These are phyloP conservation scores for Tragelaphus scriptus DNA, from an alignment of 2,113 vertebrate species.

Conservation along the genomic window DNA sequence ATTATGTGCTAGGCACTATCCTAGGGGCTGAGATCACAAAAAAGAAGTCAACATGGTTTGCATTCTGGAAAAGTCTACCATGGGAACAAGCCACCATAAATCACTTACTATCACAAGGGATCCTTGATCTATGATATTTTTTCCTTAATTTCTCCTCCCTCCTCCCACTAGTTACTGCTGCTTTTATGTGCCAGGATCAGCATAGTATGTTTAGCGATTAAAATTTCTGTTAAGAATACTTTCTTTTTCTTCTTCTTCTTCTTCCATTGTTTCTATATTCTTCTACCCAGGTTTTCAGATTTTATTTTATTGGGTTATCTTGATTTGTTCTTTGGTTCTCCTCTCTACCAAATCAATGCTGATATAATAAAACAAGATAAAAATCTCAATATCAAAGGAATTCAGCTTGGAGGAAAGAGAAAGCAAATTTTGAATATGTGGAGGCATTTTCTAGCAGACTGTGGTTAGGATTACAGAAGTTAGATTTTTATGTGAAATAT, in stretches of 20 bases:
- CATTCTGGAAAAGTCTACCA: background rate
- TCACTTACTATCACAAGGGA: background rate
- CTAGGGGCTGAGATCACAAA: background rate
- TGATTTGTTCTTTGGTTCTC: background rate
- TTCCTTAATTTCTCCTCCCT: background rate
- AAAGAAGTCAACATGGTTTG: background rate
- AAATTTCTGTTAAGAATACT: background rate
- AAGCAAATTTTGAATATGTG: background rate
- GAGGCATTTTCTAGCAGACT: background rate
- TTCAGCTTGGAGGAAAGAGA: background rate
- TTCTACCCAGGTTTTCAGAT: background rate
- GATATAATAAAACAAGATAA: background rate
- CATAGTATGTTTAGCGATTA: background rate
- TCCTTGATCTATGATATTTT: background rate
- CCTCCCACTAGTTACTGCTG: background rate
- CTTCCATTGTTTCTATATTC: background rate
- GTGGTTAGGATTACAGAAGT: background rate
- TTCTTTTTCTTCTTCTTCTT: background rate
- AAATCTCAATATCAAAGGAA: background rate
- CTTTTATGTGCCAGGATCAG: background rate
- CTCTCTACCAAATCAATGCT: background rate
- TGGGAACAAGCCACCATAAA: background rate
- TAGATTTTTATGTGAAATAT: background rate
- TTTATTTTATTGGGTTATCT: background rate
- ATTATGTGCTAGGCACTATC: background rate